Conservation (phyloP, 2,888 invertebrate genomes). For the Machimus atricapillus region DNA sequence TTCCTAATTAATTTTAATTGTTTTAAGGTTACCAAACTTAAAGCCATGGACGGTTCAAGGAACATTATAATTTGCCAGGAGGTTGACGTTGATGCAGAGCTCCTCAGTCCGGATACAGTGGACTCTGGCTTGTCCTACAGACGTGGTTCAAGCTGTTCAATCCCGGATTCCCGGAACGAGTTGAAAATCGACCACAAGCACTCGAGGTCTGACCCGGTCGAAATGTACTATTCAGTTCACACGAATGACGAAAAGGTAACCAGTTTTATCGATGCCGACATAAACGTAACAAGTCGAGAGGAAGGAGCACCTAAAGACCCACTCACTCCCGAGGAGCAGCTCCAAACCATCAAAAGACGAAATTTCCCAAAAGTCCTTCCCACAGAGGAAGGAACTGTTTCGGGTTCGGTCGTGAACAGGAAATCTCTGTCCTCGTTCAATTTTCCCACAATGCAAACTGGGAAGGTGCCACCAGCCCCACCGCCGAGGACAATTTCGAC, state of each 20-base stretch:
- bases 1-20: not conserved
- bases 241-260: constrained; percentile 62
- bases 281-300: constrained; percentile 79
- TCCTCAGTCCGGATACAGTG: constrained; percentile 48
- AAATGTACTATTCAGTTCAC: constrained; percentile 62
- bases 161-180: constrained; percentile 48
- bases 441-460: constrained; percentile 54
- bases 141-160: constrained; percentile 50
- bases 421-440: constrained; percentile 70
- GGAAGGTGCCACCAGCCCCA: constrained; percentile 69
- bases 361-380: constrained; percentile 87
- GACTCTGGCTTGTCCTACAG: constrained; percentile 43
- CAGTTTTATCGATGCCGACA: constrained; percentile 63
- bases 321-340: constrained; percentile 73
- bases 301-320: constrained; percentile 55
- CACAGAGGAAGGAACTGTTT: constrained; percentile 11
- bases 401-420: constrained; percentile 61
- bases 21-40: constrained; percentile 64
- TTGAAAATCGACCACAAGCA: constrained; percentile 68
- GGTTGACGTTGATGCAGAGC: constrained; percentile 57
- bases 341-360: constrained; percentile 75
- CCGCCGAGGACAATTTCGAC: constrained; percentile 79
- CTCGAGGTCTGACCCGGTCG: constrained; percentile 74
- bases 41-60: constrained; percentile 51
- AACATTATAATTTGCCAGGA: constrained; percentile 61